Evolutionary conservation across 2,888 invertebrate genomes (phyloP), one percentile per base, ranked within the genome.

Genomic region (Pardosa pseudoannulata): DNA sequence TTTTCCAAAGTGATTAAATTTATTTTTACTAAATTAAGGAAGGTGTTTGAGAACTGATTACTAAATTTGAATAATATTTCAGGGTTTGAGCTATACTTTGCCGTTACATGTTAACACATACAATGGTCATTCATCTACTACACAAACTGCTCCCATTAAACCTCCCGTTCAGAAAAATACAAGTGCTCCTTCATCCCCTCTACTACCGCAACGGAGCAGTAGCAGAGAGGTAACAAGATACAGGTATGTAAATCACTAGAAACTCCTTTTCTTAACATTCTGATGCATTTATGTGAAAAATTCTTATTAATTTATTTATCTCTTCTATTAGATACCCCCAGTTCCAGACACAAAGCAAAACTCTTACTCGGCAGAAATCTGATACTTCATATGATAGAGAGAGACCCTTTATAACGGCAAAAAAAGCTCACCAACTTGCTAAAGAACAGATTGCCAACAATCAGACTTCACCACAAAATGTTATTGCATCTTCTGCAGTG

Each of bases 381-480:
- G 91, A 91, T 82, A 90, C 89, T 11, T 90, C 90, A 9, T 89
- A 90, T 89, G 92, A 93, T 88, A 92, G 92, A 90, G 94, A 94
- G 90, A 92, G 94, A 88, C 94, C 94, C 56, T 94, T 94, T 91
- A 93, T 94, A 89, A 93, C 93, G 29, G 93, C 94, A 16, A 94
- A 93, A 90, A 92, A 93, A 89, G 93, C 93, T 2, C 93, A 94
- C 90, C 93, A 93, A 82, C 90, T 91, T 72, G 90, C 90, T 0
- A 91, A 91, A 39, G 91, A 91, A 76, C 89, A 90, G 70, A 90
- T 90, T 28, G 88, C 90, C 19, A 89, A 89, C 82, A 89, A 90
- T 32, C 88, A 72, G 3, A 70, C 88, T 1, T 78, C 82, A 23
- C 88, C 89, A 13, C 86, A 89, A 31, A 78, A 83, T 75, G 80